These are phyloP conservation scores for Remorina albescens DNA, from an alignment of 2,797 vertebrate genomes.

Conservation along the genomic window DNA sequence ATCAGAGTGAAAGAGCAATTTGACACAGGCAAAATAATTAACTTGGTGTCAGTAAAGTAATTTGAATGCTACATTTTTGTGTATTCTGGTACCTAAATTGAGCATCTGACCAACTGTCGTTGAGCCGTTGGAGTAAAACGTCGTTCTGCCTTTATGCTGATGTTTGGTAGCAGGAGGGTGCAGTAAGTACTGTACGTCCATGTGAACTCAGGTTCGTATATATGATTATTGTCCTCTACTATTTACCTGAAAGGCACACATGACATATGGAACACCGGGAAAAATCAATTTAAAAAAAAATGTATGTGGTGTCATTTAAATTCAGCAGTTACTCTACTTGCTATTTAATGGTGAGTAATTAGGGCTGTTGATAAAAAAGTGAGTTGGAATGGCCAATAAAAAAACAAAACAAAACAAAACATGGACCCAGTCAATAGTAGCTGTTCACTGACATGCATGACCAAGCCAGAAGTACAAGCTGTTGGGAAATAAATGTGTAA, in stretches of 20 bases:
- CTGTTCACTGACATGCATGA: constrained; percentile 24
- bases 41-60: constrained; percentile 5
- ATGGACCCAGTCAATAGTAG: constrained; percentile 4
- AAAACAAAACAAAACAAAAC: constrained; percentile 20
- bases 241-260: not conserved
- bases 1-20: constrained; percentile 34
- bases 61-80: not conserved
- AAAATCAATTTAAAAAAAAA: not conserved
- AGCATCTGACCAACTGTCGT: no score
- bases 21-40: constrained; percentile 13
- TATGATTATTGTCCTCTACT: not conserved
- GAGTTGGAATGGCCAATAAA: not conserved
- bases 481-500: constrained; percentile 7
- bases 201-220: not conserved
- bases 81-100: not conserved
- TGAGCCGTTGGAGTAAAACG: no score
- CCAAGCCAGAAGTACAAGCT: constrained; percentile 6
- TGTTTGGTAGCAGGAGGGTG: no score
- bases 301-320: not conserved
- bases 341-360: not conserved
- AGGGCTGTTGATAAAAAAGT: not conserved
- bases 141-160: no score
- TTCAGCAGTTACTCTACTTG: no score
- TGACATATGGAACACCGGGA: not conserved
- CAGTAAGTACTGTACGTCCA: not conserved